Evolutionary conservation across 2,888 invertebrate species (phyloP).

Genomic region (Protonemura montana): DNA sequence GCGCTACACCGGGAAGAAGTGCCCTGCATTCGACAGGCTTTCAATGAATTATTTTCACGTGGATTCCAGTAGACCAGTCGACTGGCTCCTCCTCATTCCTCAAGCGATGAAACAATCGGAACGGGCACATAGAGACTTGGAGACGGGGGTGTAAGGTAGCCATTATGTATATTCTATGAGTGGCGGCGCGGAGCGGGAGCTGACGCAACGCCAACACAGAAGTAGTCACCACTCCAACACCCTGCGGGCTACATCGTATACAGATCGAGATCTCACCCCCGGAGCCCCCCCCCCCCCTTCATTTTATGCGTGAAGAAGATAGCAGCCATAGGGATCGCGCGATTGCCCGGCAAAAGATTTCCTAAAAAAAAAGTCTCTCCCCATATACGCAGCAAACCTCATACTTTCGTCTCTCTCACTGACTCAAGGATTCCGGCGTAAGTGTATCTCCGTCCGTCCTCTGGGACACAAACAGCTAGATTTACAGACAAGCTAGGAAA

Average conservation of each 20-base stretch:
- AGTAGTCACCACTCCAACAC: background rate
- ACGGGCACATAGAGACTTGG: background rate
- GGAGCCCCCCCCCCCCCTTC: constrained; percentile 43
- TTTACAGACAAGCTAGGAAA: constrained; percentile 45
- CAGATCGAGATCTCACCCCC: constrained; percentile 28
- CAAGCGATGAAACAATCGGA: constrained; percentile 22
- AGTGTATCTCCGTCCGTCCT: constrained; percentile 34
- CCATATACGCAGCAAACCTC: constrained; percentile 21
- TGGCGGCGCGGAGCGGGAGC: background rate
- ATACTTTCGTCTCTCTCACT: constrained; percentile 32
- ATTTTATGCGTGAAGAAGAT: constrained; percentile 47
- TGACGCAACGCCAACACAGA: background rate
- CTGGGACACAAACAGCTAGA: constrained; percentile 43
- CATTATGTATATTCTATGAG: constrained; percentile 42
- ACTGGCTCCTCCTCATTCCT: background rate
- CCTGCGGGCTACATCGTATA: constrained; percentile 24
- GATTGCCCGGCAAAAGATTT: constrained; percentile 46
- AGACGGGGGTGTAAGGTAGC: constrained; percentile 15
- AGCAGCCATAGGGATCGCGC: constrained; percentile 42
- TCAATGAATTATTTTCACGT: constrained; percentile 22
- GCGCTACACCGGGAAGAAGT: background rate
- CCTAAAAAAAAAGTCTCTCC: constrained; percentile 34
- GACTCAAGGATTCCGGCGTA: constrained; percentile 24
- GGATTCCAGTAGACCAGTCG: background rate
- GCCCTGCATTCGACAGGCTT: constrained; percentile 7